Evolutionary conservation across 1,140 invertebrate species (phyloP).

Genomic region (Armadillidium nasatum): DNA sequence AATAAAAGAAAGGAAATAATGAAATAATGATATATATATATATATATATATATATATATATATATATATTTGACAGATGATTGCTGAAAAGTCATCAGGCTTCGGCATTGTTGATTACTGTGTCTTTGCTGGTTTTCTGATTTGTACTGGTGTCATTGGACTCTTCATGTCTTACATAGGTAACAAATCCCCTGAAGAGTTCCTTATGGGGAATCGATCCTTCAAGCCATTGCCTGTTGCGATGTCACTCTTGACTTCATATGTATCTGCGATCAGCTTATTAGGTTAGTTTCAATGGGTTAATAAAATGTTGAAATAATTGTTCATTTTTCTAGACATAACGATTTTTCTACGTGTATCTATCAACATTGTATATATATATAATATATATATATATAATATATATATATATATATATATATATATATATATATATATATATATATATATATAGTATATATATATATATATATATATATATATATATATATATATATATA

Average conservation of each 20-base stretch:
- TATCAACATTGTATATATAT: background rate
- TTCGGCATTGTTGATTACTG: conserved; percentile 13
- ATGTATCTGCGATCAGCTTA: conserved; percentile 7
- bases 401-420: too few relatives aligned
- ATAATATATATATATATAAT: too few relatives aligned
- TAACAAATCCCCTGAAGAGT: conserved; percentile 22
- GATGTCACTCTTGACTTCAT: conserved; percentile 15
- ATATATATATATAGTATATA: too few relatives aligned
- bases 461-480: too few relatives aligned
- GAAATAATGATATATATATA: too few relatives aligned
- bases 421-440: too few relatives aligned
- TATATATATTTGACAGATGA: too few relatives aligned
- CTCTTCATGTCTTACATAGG: conserved; percentile 18
- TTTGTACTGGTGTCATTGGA: conserved; percentile 7
- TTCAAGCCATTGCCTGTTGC: conserved; percentile 21
- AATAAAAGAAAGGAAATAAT: too few relatives aligned
- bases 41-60: too few relatives aligned
- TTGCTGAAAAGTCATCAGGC: too few relatives aligned
- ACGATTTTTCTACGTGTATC: background rate
- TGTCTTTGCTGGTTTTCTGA: conserved; percentile 16
- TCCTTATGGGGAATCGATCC: conserved; percentile 23
- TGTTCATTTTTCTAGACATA: background rate
- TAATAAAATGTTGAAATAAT: background rate
- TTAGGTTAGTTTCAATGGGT: conserved; percentile 4
- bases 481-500: too few relatives aligned